Conservation (phyloP, 2,797 vertebrate genomes). For the Orientallactaga sibirica region DNA sequence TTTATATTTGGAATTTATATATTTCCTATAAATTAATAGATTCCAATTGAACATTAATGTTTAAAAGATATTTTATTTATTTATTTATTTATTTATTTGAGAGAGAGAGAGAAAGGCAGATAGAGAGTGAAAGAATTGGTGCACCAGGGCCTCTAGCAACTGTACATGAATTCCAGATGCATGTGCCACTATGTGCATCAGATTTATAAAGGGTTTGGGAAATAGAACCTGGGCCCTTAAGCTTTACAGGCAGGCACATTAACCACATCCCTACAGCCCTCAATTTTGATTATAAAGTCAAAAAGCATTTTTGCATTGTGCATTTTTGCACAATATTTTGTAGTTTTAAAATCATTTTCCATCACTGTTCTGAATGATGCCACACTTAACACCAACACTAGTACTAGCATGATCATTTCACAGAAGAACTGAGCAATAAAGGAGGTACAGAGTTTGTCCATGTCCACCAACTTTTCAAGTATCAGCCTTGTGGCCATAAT, state of each 20-base stretch:
- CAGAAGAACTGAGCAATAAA: not conserved
- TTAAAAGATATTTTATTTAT: too few species aligned
- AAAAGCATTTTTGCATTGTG: too few species aligned
- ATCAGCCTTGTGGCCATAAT: not conserved
- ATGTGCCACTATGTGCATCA: too few species aligned
- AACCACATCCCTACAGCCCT: too few species aligned
- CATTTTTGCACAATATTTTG: conserved; percentile 3
- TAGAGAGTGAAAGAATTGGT: too few species aligned
- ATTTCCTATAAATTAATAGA: not conserved
- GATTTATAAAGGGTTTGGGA: too few species aligned
- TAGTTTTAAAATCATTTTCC: not conserved
- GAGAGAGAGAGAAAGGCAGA: too few species aligned
- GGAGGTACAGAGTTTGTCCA: not conserved
- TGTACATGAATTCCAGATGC: too few species aligned
- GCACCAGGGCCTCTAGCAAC: too few species aligned
- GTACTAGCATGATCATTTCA: not conserved
- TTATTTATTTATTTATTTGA: too few species aligned
- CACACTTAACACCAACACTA: not conserved
- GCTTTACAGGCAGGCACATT: too few species aligned
- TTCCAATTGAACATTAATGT: not conserved
- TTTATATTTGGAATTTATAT: not conserved
- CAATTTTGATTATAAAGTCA: not conserved
- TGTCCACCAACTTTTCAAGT: not conserved
- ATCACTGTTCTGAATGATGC: not conserved
- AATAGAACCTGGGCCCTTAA: too few species aligned